Evolutionary conservation across 2,113 vertebrate species (phyloP).

Genomic region (Crypturellus undulatus): DNA sequence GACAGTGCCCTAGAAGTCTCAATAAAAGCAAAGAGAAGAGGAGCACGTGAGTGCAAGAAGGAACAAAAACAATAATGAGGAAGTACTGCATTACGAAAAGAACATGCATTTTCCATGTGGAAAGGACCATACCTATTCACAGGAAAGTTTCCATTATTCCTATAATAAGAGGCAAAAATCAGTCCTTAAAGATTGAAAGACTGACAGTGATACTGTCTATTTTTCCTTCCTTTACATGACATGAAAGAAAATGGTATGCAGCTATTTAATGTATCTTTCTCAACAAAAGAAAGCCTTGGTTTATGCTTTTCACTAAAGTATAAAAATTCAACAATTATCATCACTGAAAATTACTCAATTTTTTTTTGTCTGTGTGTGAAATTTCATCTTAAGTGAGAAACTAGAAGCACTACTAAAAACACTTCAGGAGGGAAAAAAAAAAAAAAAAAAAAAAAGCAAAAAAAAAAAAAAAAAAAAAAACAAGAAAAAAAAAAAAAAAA

Average conservation of each 20-base stretch:
- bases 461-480: background rate
- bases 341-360: background rate
- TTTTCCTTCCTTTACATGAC: background rate
- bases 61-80: rapidly evolving
- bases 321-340: background rate
- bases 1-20: background rate
- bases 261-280: background rate
- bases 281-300: background rate
- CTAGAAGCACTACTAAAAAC: background rate
- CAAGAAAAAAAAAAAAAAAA: background rate
- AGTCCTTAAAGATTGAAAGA: background rate
- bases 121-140: background rate
- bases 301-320: background rate
- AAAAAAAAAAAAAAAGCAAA: too few species aligned
- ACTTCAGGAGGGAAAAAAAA: background rate
- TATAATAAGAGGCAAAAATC: background rate
- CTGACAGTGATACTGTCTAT: background rate
- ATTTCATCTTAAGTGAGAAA: background rate
- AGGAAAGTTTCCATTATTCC: background rate
- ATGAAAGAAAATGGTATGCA: background rate
- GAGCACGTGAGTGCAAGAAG: background rate
- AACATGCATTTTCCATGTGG: background rate
- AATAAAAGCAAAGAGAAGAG: background rate
- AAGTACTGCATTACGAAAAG: background rate
- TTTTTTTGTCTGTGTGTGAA: background rate